Evolutionary conservation across 2,113 vertebrate species (phyloP).

Genomic region (Oreotrochilus melanogaster): DNA sequence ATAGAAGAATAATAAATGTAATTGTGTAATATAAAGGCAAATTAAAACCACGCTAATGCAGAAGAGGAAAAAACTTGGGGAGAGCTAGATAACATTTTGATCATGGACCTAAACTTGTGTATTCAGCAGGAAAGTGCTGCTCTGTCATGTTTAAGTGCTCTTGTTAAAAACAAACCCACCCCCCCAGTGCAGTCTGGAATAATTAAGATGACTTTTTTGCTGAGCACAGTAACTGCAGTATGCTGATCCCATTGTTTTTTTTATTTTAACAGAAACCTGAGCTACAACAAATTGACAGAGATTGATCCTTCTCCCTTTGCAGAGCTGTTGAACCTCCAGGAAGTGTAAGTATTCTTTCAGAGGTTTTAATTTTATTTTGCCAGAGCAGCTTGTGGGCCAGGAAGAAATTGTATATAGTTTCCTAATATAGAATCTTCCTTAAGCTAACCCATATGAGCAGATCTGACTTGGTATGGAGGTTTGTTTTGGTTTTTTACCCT

Average conservation of each 20-base stretch:
- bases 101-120: background rate
- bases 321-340: conserved; percentile 86
- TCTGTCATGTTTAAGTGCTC: background rate
- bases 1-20: conserved; percentile 52
- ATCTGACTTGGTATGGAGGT: background rate
- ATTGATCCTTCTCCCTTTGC: conserved; percentile 85
- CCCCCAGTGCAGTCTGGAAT: conserved; percentile 6
- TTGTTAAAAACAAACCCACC: background rate
- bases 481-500: background rate
- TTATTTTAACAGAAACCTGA: conserved; percentile 88
- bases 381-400: background rate
- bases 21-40: conserved; percentile 44
- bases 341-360: conserved; percentile 89
- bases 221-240: background rate
- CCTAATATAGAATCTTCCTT: background rate
- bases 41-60: conserved; percentile 31
- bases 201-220: conserved; percentile 26
- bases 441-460: background rate
- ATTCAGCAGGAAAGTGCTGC: background rate
- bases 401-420: conserved; percentile 25
- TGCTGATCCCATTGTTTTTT: conserved; percentile 51
- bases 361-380: background rate
- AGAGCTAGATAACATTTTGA: background rate
- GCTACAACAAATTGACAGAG: conserved; percentile 89
- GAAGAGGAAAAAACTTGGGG: background rate